Evolutionary conservation across 2,113 vertebrate genomes (phyloP).

Genomic region (Gadus macrocephalus): DNA sequence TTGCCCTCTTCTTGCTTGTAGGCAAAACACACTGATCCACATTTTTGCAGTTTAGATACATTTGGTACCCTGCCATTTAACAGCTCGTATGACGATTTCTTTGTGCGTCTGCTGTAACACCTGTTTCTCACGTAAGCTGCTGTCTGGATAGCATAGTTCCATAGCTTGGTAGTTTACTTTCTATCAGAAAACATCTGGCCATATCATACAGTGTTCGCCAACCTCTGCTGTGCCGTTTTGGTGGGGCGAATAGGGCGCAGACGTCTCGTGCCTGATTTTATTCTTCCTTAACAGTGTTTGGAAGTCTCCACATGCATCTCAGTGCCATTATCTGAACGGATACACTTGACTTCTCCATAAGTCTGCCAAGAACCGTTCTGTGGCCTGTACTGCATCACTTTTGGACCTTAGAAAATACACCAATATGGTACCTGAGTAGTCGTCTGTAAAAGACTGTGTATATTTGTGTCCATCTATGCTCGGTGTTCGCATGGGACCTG

Average conservation of each 20-base stretch:
- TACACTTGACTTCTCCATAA: conserved; percentile 22
- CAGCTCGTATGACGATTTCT: conserved; percentile 14
- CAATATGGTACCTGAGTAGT: conserved; percentile 6
- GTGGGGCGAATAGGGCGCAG: conserved; percentile 22
- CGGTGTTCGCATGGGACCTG: no score
- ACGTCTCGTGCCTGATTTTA: conserved; percentile 21
- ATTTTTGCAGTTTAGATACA: conserved; percentile 12
- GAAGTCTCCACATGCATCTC: conserved; percentile 13
- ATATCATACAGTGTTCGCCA: conserved; percentile 19
- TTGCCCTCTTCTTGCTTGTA: no score
- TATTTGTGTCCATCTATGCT: no score
- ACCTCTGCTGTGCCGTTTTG: conserved; percentile 20
- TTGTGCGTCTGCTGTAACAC: conserved; percentile 16
- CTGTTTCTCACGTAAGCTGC: conserved; percentile 14
- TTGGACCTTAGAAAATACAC: conserved; percentile 23
- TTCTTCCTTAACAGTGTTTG: conserved; percentile 19
- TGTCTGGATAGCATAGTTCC: conserved; percentile 21
- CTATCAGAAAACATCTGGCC: conserved; percentile 17
- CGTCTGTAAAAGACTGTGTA: conserved; percentile 18
- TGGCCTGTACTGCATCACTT: conserved; percentile 16
- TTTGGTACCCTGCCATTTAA: conserved; percentile 11
- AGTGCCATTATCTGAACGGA: conserved; percentile 21
- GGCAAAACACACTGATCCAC: no score
- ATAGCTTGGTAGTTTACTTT: conserved; percentile 12
- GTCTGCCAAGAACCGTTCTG: conserved; percentile 27